Evolutionary conservation across 2,113 vertebrate species (phyloP), one percentile per base, ranked within the genome.

Genomic region (Colistium nudipinnis): DNA sequence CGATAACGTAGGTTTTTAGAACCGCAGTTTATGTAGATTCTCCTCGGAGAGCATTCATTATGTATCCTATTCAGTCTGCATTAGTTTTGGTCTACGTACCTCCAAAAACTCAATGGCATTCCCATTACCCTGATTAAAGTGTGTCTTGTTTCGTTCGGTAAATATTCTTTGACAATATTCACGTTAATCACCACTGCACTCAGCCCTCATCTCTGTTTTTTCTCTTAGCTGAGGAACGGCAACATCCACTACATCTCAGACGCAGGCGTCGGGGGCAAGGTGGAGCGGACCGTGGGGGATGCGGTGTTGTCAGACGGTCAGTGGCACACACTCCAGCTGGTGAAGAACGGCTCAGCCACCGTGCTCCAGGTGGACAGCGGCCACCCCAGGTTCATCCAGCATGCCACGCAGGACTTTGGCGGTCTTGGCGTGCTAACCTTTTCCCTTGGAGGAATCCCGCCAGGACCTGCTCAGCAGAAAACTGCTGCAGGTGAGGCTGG

Each of bases 171-270:
- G n/a, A n/a, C n/a, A n/a, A n/a, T n/a, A n/a, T n/a, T n/a, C n/a
- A n/a, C n/a, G n/a, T n/a, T 4, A 14, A 14, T 41, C 13, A 43
- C 43, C 43, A 22, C 7, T 14, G 7, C 24, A 20, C 35, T 16
- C 12, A 30, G 22, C 31, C n/a, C 22, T 12, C 30, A 4, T 36
- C 22, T 41, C 7, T 70, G 13, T 7, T 65, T 12, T 39, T 7
- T 66, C 24, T 47, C 66, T 49, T 51, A 99, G 97, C 87, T 99
- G 62, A 97, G 94, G 90, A 95, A 94, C 11, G 97, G 98, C 14
- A 96, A 95, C 88, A 65, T 98, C 24, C 95, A 97, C 76, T 99
- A 97, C 44, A 64, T 94, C 3, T 99, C 97, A 0, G 97, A 99
- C 1, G 95, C 95, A 0, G 98, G 98, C 16, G 88, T 96, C 1